Conservation (phyloP, 2,113 vertebrate species). For the Pogona vitticeps region DNA sequence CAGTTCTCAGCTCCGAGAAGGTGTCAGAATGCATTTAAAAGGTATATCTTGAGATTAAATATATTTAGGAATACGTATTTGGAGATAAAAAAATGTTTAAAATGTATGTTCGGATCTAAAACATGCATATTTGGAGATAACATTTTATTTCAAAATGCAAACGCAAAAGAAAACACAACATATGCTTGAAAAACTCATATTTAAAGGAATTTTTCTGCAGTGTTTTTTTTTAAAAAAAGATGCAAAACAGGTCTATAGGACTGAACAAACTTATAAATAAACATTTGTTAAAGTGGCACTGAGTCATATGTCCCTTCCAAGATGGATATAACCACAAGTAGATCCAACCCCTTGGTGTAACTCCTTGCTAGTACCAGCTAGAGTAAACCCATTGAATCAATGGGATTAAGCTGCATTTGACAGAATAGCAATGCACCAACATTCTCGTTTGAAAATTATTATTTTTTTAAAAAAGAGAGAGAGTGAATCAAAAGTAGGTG, state of each 20-base stretch:
- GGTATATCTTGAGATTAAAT: neutral
- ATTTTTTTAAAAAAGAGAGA: too few species aligned
- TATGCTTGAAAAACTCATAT: neutral
- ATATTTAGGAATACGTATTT: neutral
- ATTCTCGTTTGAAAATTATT: too few species aligned
- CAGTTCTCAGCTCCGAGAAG: neutral
- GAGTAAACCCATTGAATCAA: too few species aligned
- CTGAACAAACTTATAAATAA: neutral
- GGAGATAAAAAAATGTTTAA: neutral
- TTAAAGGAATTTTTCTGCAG: neutral
- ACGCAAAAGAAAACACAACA: neutral
- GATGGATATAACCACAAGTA: neutral
- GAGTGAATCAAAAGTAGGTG: too few species aligned
- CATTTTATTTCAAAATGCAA: neutral
- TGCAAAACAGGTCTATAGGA: neutral
- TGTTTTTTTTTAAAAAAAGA: neutral
- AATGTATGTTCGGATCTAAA: too few species aligned
- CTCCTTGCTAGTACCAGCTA: neutral
- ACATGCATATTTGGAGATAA: neutral
- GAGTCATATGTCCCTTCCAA: neutral
- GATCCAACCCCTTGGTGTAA: neutral
- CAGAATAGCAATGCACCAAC: too few species aligned
- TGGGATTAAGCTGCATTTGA: too few species aligned
- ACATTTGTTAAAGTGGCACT: neutral
- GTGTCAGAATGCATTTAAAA: neutral